Conservation (phyloP, 1,140 invertebrate species). For the Zaprionus camerounensis region DNA sequence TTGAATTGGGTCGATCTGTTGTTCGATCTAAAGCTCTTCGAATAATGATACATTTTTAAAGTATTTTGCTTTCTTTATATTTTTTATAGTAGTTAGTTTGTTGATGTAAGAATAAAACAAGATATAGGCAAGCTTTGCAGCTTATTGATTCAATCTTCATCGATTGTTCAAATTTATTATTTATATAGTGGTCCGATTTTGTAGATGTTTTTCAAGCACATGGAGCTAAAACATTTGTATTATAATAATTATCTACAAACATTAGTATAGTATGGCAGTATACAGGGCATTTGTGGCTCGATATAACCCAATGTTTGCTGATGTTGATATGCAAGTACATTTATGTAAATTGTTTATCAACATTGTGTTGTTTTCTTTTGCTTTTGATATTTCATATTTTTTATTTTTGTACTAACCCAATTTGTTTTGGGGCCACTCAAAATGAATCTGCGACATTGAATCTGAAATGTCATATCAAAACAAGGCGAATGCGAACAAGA, state of each 20-base stretch:
- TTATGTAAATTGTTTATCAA: slow-evolving; percentile 1
- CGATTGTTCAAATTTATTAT: too few species aligned
- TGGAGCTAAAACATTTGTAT: background rate
- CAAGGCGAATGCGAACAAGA: background rate
- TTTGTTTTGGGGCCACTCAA: slow-evolving; percentile 1
- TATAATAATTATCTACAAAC: background rate
- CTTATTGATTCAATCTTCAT: too few species aligned
- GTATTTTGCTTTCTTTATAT: too few species aligned
- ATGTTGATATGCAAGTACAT: background rate
- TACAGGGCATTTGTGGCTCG: background rate
- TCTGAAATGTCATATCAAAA: slow-evolving; percentile 1
- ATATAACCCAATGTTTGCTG: background rate
- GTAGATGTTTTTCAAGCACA: too few species aligned
- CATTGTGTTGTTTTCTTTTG: background rate
- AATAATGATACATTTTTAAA: too few species aligned
- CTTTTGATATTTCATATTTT: slow-evolving; percentile 1
- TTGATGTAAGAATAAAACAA: too few species aligned
- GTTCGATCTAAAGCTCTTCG: background rate
- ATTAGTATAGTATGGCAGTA: too few species aligned
- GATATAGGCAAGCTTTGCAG: too few species aligned
- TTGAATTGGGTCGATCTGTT: background rate
- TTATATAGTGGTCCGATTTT: too few species aligned
- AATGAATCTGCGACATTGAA: slow-evolving; percentile 7
- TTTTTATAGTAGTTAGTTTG: too few species aligned
- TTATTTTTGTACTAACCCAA: background rate